Conservation (phyloP, 2,113 vertebrate species). For the Anser cygnoides region DNA sequence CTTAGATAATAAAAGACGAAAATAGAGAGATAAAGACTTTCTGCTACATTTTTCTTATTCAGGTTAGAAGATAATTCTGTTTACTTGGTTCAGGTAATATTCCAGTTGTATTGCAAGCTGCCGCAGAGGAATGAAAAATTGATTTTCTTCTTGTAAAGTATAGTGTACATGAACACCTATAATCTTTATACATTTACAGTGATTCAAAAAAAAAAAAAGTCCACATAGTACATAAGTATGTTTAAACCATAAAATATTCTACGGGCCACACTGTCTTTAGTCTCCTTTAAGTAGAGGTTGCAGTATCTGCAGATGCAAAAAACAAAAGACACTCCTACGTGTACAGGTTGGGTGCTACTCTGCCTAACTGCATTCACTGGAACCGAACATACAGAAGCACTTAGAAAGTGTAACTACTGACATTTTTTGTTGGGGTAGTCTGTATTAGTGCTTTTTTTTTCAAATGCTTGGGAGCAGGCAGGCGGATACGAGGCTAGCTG, state of each 20-base stretch:
- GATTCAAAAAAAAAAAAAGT: background rate
- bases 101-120: constrained; percentile 55
- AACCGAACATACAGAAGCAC: fast-evolving
- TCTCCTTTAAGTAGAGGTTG: background rate
- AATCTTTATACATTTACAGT: constrained; percentile 48
- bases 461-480: background rate
- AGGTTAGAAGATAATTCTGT: constrained; percentile 74
- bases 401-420: background rate
- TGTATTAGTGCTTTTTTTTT: background rate
- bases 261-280: background rate
- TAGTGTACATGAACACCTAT: background rate
- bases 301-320: background rate
- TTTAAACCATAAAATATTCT: background rate
- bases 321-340: fast-evolving
- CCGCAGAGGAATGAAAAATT: constrained; percentile 72
- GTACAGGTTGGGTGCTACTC: fast-evolving
- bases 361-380: background rate
- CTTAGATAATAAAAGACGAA: constrained; percentile 43
- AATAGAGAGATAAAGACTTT: constrained; percentile 63
- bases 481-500: fast-evolving
- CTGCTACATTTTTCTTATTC: constrained; percentile 50
- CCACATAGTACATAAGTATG: background rate
- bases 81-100: constrained; percentile 73
- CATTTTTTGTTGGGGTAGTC: fast-evolving
- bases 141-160: constrained; percentile 66